These are phyloP conservation scores for Romanomermis culicivorax DNA, from an alignment of 2,888 invertebrate species.

Conservation along the genomic window DNA sequence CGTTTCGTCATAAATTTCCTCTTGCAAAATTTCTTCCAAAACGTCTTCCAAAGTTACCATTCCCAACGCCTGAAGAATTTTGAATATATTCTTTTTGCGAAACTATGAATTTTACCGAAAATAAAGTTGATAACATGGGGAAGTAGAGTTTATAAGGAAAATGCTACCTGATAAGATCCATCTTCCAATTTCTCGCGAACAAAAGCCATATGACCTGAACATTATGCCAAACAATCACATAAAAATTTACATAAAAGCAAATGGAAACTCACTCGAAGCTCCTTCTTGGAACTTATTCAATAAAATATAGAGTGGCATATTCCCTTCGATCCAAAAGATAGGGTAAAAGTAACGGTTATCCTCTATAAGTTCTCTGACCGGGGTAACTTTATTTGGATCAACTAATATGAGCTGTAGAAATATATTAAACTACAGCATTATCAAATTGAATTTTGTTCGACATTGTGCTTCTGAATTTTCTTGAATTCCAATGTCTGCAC, in stretches of 20 bases:
- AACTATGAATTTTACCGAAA: no score
- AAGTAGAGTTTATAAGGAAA: no score
- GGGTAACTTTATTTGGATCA: conserved; percentile 22
- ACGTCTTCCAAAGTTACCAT: conserved; percentile 28
- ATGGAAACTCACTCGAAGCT: background rate
- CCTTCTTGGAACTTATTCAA: conserved; percentile 30
- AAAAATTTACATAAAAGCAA: background rate
- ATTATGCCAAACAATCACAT: background rate
- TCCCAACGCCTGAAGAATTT: conserved; percentile 11
- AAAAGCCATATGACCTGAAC: conserved; percentile 4
- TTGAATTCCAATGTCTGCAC: no score
- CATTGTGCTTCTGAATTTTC: no score
- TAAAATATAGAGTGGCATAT: conserved; percentile 28
- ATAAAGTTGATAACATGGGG: no score
- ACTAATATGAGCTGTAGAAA: conserved; percentile 20
- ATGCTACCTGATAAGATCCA: background rate
- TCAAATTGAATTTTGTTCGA: no score
- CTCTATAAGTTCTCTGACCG: conserved; percentile 20
- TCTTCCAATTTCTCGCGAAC: background rate
- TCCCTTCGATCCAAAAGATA: conserved; percentile 18
- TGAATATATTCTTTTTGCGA: no score
- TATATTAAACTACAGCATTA: background rate
- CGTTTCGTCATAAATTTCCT: conserved; percentile 29
- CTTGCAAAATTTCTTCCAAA: conserved; percentile 29
- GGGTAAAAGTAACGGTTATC: conserved; percentile 12